phyloP scores from a whole-genome alignment of 2,797 vertebrate genomes.

The Acipenser ruthenus region DNA sequence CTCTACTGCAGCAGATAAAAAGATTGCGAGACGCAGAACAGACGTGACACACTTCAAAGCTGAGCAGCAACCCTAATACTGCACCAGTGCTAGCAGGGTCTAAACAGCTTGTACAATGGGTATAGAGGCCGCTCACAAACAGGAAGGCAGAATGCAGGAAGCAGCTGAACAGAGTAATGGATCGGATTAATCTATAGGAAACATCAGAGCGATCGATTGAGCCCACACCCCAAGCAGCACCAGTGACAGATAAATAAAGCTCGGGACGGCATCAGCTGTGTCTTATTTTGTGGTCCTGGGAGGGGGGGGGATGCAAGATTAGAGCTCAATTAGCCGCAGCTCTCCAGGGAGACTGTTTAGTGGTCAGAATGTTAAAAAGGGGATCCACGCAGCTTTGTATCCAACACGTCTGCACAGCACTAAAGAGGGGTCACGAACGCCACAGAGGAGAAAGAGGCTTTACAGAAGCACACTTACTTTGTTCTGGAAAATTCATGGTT shows the following conservation, averaged over 20 bases:
- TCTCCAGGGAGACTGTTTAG: no score
- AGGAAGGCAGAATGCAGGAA: background rate
- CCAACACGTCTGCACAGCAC: background rate
- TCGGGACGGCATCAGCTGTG: background rate
- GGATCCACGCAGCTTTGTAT: background rate
- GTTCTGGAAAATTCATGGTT: background rate
- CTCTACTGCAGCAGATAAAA: background rate
- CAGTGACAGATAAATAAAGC: background rate
- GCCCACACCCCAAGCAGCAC: background rate
- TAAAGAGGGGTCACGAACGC: background rate
- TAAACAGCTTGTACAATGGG: background rate
- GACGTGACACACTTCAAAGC: background rate
- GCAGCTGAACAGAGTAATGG: background rate
- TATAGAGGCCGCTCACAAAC: background rate
- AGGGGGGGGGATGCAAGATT: background rate
- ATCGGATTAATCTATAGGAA: background rate
- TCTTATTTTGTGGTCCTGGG: background rate
- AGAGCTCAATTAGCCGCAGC: background rate
- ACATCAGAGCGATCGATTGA: background rate
- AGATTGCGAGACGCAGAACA: background rate
- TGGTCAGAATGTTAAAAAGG: background rate
- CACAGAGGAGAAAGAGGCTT: background rate
- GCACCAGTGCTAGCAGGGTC: background rate
- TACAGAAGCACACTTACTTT: background rate
- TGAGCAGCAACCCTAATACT: background rate